Conservation (phyloP, 2,113 vertebrate genomes). For the Mirza zaza region DNA sequence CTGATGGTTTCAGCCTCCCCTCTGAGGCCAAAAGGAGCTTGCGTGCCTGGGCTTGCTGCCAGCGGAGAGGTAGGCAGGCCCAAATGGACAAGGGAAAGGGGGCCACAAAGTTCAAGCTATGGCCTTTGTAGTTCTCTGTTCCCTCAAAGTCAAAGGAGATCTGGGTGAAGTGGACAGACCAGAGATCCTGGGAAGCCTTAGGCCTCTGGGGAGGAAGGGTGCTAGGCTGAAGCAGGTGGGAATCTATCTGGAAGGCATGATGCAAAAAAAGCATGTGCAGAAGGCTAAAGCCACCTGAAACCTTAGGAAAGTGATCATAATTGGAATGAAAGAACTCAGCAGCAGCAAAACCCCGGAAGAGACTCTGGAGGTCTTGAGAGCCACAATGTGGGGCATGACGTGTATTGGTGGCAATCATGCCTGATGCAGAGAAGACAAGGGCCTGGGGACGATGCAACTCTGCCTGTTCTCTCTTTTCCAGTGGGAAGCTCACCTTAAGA, state of each 20-base stretch:
- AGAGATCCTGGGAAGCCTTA: constrained; percentile 90
- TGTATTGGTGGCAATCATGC: constrained; percentile 92
- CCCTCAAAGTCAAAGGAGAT: constrained; percentile 92
- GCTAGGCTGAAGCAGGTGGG: background rate
- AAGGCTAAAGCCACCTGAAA: constrained; percentile 86
- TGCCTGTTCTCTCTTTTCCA: constrained; percentile 92
- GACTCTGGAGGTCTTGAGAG: constrained; percentile 83
- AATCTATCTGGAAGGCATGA: constrained; percentile 85
- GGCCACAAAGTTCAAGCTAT: constrained; percentile 89
- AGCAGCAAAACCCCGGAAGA: constrained; percentile 87
- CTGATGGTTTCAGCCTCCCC: constrained; percentile 83
- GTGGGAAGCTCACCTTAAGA: constrained; percentile 89
- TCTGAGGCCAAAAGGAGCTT: constrained; percentile 75
- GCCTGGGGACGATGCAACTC: constrained; percentile 90
- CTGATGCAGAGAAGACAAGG: constrained; percentile 84
- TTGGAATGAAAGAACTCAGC: constrained; percentile 88
- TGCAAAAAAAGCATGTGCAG: constrained; percentile 90
- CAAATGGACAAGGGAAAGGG: constrained; percentile 92
- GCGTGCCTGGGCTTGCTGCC: constrained; percentile 79
- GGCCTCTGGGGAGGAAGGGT: constrained; percentile 68
- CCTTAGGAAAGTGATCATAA: constrained; percentile 87
- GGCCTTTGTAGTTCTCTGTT: constrained; percentile 90
- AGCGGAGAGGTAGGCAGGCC: constrained; percentile 89
- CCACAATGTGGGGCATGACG: constrained; percentile 88
- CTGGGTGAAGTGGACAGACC: constrained; percentile 90